Conservation (phyloP, 2,888 invertebrate genomes). For the Didymodactylos carnosus region DNA sequence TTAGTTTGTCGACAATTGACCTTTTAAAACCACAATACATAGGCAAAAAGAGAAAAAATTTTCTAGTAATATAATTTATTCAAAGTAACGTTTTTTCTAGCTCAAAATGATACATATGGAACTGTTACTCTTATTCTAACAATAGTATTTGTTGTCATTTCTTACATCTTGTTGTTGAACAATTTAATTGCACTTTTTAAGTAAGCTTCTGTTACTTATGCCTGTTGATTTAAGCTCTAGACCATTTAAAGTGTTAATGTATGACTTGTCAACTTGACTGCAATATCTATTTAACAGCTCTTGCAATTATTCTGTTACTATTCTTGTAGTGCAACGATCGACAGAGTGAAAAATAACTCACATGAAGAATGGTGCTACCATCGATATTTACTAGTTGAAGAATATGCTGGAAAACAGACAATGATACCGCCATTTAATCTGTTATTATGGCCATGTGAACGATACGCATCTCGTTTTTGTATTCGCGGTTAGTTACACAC, state of each 20-base stretch:
- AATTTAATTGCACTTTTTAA: slow-evolving; percentile 11
- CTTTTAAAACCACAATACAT: background rate
- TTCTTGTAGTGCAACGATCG: slow-evolving; percentile 4
- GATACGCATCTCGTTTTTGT: too few relatives aligned
- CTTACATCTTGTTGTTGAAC: slow-evolving; percentile 10
- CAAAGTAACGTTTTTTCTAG: background rate
- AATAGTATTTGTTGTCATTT: background rate
- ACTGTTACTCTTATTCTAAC: background rate
- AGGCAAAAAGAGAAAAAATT: background rate
- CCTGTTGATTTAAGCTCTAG: background rate
- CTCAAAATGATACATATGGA: background rate
- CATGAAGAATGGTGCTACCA: slow-evolving; percentile 8
- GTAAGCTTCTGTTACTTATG: background rate
- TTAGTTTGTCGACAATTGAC: background rate
- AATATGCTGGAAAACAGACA: background rate
- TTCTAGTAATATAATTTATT: background rate
- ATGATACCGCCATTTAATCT: background rate
- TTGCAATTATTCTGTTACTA: too few relatives aligned
- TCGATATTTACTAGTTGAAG: background rate
- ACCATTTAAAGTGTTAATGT: too few relatives aligned
- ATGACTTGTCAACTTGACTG: too few relatives aligned
- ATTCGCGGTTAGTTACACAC: too few relatives aligned
- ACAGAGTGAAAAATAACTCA: slow-evolving; percentile 8
- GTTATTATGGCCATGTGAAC: background rate
- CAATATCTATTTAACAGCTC: too few relatives aligned